Base-by-base conservation (phyloP, 2,113 vertebrate species). In the Menidia beryllina region DNA sequence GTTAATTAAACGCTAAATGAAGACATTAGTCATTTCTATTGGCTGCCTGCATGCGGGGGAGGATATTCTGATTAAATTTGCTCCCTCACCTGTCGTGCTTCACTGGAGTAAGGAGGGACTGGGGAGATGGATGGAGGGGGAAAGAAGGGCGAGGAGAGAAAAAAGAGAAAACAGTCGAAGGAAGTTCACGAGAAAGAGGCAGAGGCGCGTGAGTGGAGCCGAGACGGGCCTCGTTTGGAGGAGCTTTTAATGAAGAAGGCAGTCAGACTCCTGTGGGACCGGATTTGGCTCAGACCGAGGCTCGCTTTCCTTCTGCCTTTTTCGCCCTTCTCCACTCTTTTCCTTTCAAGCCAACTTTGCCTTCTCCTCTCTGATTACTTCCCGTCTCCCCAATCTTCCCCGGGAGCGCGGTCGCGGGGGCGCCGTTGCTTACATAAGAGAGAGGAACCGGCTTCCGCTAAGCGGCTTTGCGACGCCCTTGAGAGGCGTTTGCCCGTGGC, bases 1-100 rank as follows among this genome's bases (percentile, higher is more conserved):
- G 36, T 61, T 89, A 89, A 90, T 91, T 87, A 88, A 88, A 86
- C 82, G 73, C 82, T 69, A 85, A 88, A 84, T 75, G 65, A 82
- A 77, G 81, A 64, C 83, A 83, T 87, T 78, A 82, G 73, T 85
- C 85, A 77, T 81, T 63, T 73, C 76, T 73, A 12, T 59, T 71
- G 47, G 27, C 51, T 23, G 56, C 0, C n/a, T 55, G 70, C 26
- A 27, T 61, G 64, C 41, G 65, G 59, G n/a, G 61, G 64, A 17
- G 79, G 63, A 61, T 15, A 21, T 41, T 25, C 43, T 84, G 82
- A 90, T 89, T 88, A 26, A 54, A 87, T 89, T 61, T 63, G 24
- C 48, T 56, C 66, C 38, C 15, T 77, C 73, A 57, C 69, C 58
- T 3, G 20, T 61, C 1, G 59, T 2, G 68, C 76, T 79, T 72